Conservation (phyloP, 2,888 invertebrate genomes). For the Masnerella sp. region DNA sequence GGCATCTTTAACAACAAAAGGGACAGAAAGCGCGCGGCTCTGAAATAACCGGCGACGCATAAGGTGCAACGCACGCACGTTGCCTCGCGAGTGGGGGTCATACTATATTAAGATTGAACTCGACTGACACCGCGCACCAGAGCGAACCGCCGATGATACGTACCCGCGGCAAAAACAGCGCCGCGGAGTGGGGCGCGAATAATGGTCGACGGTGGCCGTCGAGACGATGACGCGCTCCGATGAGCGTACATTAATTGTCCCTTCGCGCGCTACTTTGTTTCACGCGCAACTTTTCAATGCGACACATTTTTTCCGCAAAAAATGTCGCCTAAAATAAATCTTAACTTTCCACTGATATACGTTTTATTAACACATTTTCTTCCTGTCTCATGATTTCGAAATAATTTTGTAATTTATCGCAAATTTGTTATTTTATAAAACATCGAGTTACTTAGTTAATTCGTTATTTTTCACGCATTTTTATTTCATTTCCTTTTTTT, state of each 20-base stretch:
- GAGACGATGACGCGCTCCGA: conserved; percentile 53
- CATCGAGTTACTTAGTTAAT: too few species aligned
- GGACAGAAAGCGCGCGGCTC: conserved; percentile 63
- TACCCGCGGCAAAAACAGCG: conserved; percentile 42
- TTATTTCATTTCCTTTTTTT: too few species aligned
- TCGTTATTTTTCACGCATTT: too few species aligned
- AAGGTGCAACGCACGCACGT: conserved; percentile 72
- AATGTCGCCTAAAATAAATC: too few species aligned
- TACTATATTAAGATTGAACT: conserved; percentile 78
- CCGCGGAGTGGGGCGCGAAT: conserved; percentile 5
- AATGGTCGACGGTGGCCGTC: conserved; percentile 41
- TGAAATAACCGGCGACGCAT: conserved; percentile 69
- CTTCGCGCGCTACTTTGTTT: conserved; percentile 33
- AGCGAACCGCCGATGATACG: conserved; percentile 55
- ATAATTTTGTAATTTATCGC: too few species aligned
- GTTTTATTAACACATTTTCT: too few species aligned
- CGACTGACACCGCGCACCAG: conserved; percentile 73
- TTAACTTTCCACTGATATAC: too few species aligned
- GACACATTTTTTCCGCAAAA: too few species aligned
- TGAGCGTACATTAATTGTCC: conserved; percentile 50
- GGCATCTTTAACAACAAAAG: conserved; percentile 36
- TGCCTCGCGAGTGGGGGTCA: conserved; percentile 75
- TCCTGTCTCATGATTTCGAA: too few species aligned
- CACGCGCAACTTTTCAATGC: conserved; percentile 2
- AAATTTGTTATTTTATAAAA: too few species aligned